These are phyloP conservation scores for Conger conger DNA, from an alignment of 2,113 vertebrate genomes.

Conservation along the genomic window DNA sequence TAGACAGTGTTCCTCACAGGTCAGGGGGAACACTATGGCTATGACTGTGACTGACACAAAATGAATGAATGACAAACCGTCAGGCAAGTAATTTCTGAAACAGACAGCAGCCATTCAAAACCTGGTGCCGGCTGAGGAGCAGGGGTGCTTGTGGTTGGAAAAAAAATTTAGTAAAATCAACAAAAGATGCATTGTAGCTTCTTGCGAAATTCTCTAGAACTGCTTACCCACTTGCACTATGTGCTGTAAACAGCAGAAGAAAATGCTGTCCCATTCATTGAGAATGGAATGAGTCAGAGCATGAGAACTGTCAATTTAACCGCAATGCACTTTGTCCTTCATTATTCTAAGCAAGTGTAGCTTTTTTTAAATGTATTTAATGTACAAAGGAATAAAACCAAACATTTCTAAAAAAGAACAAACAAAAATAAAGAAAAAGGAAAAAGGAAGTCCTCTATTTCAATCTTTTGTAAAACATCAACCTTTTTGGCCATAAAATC, in stretches of 20 bases:
- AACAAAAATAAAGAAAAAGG: too few species aligned
- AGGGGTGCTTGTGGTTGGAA: slow-evolving; percentile 58
- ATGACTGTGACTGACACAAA: slow-evolving; percentile 51
- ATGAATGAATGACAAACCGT: slow-evolving; percentile 57
- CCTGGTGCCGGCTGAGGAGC: not conserved
- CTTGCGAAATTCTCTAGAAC: slow-evolving; percentile 54
- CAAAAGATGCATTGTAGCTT: not conserved
- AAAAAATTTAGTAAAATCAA: slow-evolving; percentile 44
- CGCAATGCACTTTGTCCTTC: not conserved
- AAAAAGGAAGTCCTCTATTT: too few species aligned
- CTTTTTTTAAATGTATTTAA: not conserved
- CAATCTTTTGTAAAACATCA: too few species aligned
- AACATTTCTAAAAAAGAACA: too few species aligned
- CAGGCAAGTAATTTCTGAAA: slow-evolving; percentile 56
- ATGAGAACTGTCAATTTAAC: slow-evolving; percentile 33
- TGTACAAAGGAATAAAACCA: not conserved
- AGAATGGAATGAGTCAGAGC: slow-evolving; percentile 34
- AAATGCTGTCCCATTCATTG: slow-evolving; percentile 31
- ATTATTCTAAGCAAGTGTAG: not conserved
- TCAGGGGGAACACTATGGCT: slow-evolving; percentile 58
- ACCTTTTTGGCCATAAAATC: too few species aligned
- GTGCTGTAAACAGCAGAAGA: slow-evolving; percentile 56
- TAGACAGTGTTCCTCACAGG: slow-evolving; percentile 50
- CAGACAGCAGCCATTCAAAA: slow-evolving; percentile 52
- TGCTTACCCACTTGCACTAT: not conserved